Evolutionary conservation across 1,140 invertebrate species (phyloP), one percentile per base, ranked within the genome.

Genomic region (Drosophila dunni): DNA sequence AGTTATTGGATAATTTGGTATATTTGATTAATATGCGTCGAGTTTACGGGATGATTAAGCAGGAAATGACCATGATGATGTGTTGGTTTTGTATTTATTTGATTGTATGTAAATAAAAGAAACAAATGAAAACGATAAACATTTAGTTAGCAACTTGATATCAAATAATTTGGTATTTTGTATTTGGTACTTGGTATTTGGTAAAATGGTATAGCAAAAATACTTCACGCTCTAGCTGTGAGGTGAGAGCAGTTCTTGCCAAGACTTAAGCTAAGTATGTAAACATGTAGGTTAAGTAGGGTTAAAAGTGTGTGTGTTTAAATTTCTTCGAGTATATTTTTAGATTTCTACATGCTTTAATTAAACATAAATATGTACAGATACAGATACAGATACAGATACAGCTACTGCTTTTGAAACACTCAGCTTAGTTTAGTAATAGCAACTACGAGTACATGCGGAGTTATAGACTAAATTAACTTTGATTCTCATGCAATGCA

Each of bases 91-190:
- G 42, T 67, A 57, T 74, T 67, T 61, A 5, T 61, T 57, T 56
- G 9, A 42, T 90, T 74, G 76, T 91, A 85, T 91, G 89, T 91
- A 85, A 88, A 82, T 86, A 83, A 86, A 86, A 91, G 84, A 89
- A 88, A 90, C 85, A 89, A 91, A 91, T 88, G 86, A 91, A 78
- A 92, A 91, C 76, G 77, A 91, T 83, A 91, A 91, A 91, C 88
- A 92, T 91, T 91, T 91, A 91, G 91, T 91, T 91, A 91, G 90
- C 90, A 91, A 91, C 90, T 90, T 81, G 72, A 90, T 90, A 81
- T 68, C 48, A 74, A 68, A 75, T 73, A 57, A 42, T 73, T 58
- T 53, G 42, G 57, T 63, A 54, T 68, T 29, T 68, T 46, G 42
- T 61, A 54, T 38, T 29, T 29, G 3, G 24, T 24, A 24, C 3